Conservation (phyloP, 1,140 invertebrate genomes). For the Adoxophyes honmai region DNA sequence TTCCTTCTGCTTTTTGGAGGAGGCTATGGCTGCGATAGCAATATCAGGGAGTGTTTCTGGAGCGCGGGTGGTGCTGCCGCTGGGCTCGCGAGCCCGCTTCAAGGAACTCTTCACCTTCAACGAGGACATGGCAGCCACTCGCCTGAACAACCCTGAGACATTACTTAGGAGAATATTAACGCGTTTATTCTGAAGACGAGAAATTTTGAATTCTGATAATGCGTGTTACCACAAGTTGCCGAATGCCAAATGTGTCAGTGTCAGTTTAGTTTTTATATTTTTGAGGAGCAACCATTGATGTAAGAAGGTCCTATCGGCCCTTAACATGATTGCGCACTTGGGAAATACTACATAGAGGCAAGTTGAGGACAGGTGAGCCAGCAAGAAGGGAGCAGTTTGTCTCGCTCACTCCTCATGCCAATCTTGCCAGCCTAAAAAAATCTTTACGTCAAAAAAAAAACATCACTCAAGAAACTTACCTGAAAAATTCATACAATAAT, state of each 20-base stretch:
- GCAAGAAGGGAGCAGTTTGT: too few species aligned
- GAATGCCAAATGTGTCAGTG: conserved; percentile 7
- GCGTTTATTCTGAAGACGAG: conserved; percentile 34
- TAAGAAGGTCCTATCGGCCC: too few species aligned
- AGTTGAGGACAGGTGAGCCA: too few species aligned
- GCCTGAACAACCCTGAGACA: conserved; percentile 39
- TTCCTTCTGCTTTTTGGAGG: conserved; percentile 59
- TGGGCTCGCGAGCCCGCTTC: conserved; percentile 32
- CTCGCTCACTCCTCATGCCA: too few species aligned
- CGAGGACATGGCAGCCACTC: conserved; percentile 36
- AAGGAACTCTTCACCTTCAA: conserved; percentile 30
- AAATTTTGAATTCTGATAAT: conserved; percentile 43
- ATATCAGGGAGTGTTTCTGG: conserved; percentile 43
- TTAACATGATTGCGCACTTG: too few species aligned
- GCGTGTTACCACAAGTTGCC: conserved; percentile 16
- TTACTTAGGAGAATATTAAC: conserved; percentile 32
- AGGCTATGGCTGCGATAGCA: conserved; percentile 55
- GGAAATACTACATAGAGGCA: too few species aligned
- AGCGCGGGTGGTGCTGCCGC: not conserved
- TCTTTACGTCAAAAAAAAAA: too few species aligned
- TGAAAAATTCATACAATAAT: too few species aligned
- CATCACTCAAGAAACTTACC: too few species aligned
- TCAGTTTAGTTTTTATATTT: conserved; percentile 8
- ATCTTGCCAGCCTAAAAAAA: too few species aligned
- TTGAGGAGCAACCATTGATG: conserved; percentile 13